phyloP scores from a whole-genome alignment of 2,888 invertebrate species.

The Phortica okadai region DNA sequence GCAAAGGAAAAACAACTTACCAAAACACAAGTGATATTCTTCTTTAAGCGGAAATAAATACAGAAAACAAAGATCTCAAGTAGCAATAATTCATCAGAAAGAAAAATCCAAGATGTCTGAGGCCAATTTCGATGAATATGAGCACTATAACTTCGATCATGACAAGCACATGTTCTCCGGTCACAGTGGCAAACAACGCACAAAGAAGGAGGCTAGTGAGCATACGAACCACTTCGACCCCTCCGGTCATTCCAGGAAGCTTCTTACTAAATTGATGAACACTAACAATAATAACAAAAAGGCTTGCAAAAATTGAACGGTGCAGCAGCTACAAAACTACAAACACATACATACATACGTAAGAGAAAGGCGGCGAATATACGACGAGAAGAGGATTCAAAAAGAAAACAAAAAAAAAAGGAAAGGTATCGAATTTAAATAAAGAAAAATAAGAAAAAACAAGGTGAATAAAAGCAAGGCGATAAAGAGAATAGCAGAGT shows the following conservation, averaged over 20 bases:
- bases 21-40: constrained; percentile 31
- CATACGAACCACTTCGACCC: constrained; percentile 96
- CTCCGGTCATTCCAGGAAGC: constrained; percentile 94
- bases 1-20: constrained; percentile 17
- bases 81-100: constrained; percentile 17
- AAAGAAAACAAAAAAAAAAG: constrained; percentile 39
- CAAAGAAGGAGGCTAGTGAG: constrained; percentile 90
- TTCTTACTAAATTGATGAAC: constrained; percentile 89
- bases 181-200: constrained; percentile 93
- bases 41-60: background rate
- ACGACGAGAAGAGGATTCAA: constrained; percentile 21
- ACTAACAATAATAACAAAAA: constrained; percentile 90
- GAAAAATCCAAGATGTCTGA: constrained; percentile 84
- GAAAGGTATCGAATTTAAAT: constrained; percentile 49
- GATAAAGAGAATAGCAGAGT: constrained; percentile 32
- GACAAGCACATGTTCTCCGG: constrained; percentile 92
- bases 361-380: constrained; percentile 34
- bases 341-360: constrained; percentile 17
- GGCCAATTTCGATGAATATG: constrained; percentile 91
- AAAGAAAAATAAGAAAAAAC: constrained; percentile 41
- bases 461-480: constrained; percentile 39
- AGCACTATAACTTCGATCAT: constrained; percentile 95
- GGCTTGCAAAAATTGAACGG: constrained; percentile 60
- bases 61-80: constrained; percentile 20
- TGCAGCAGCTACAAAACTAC: constrained; percentile 33